Evolutionary conservation across 2,797 vertebrate species (phyloP), one percentile per base, ranked within the genome.

Genomic region (Xenentodon cancila): DNA sequence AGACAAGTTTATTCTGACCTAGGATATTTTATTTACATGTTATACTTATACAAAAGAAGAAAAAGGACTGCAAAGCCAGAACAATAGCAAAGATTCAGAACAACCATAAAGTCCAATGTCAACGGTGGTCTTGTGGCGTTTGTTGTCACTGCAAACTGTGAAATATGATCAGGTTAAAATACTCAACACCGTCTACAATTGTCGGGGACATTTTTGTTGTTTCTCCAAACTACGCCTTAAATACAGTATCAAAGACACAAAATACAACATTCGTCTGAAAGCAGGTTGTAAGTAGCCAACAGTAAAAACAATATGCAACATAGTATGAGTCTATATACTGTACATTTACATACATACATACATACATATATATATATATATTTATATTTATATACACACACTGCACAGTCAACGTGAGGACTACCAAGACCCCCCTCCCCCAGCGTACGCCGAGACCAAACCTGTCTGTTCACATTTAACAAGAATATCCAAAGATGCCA

Each of bases 171-270:
- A 79, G 84, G 77, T 88, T 84, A 72, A 86, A 88, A 90, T 88
- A 91, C 78, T 88, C 89, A 89, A 83, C 80, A 89, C 73, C 78
- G 86, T 70, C 69, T 49, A 71, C 74, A 66, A 77, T 59, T 69
- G 77, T 82, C 74, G 40, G 79, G 78, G 77, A 83, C 82, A 74
- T 82, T 83, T 71, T 87, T 83, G 65, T 77, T 73, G 47, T 67
- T 76, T 82, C 44, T 86, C 69, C 68, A 82, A 86, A 84, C 84
- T 94, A 94, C 94, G 92, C 88, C 92, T 95, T 93, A 94, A 94
- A 94, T 95, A 95, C 94, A 93, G 84, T 95, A 96, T 95, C 95
- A 96, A 96, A 96, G 94, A 91, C 92, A 95, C 93, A 94, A 95
- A 95, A 95, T 94, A 96, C 95, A 94, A 87, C 82, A 88, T 87